These are phyloP conservation scores for Tetramorium alpestre DNA, from an alignment of 1,140 invertebrate genomes.

Conservation along the genomic window DNA sequence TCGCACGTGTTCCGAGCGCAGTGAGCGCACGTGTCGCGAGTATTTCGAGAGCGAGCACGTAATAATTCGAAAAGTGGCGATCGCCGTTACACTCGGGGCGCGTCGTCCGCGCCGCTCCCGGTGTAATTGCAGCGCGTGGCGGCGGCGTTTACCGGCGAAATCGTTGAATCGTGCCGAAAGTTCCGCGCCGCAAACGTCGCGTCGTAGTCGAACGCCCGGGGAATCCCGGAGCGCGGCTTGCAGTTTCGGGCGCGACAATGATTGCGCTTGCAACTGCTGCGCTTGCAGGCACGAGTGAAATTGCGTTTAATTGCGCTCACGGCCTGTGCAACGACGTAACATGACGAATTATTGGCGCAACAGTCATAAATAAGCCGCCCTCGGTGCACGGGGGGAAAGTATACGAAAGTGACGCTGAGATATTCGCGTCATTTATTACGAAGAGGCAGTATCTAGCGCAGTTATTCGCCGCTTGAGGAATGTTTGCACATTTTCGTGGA, in stretches of 20 bases:
- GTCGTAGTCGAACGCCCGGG: not conserved
- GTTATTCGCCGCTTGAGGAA: not conserved
- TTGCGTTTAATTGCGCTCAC: conserved; percentile 32
- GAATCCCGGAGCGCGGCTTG: not conserved
- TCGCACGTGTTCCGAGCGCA: conserved; percentile 47
- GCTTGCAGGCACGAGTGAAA: conserved; percentile 32
- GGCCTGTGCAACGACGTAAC: not conserved
- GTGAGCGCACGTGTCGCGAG: conserved; percentile 43
- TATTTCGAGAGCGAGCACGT: conserved; percentile 30
- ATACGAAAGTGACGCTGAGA: conserved; percentile 22
- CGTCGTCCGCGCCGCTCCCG: not conserved
- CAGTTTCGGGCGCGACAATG: conserved; percentile 26
- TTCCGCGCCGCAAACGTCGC: conserved; percentile 1
- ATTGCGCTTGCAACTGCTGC: conserved; percentile 42
- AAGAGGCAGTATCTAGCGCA: not conserved
- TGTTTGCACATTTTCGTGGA: not conserved
- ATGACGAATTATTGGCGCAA: conserved; percentile 38
- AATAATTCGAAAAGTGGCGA: conserved; percentile 59
- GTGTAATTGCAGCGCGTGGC: conserved; percentile 22
- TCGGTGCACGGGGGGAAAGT: not conserved
- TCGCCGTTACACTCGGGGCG: not conserved
- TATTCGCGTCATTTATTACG: conserved; percentile 30
- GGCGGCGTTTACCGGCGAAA: conserved; percentile 12
- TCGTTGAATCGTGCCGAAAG: conserved; percentile 46
- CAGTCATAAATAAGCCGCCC: conserved; percentile 13